phyloP scores from a whole-genome alignment of 2,888 invertebrate species.

The Tortricodes alternella region DNA sequence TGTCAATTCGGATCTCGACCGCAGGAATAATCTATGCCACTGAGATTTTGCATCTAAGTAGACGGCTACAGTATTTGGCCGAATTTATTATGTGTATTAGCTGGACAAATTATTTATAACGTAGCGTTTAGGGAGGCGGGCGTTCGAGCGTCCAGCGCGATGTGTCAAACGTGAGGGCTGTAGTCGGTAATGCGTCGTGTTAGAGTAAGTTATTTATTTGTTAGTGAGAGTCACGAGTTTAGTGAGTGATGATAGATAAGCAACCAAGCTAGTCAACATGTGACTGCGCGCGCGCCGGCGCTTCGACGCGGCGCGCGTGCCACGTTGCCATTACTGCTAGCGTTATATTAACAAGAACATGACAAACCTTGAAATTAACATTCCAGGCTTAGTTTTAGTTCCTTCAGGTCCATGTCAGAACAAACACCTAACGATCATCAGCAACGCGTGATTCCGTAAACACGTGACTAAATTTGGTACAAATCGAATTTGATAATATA shows the following conservation, averaged over 20 bases:
- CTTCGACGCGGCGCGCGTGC: conserved; percentile 50
- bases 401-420: conserved; percentile 45
- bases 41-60: conserved; percentile 53
- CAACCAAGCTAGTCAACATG: conserved; percentile 78
- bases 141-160: conserved; percentile 44
- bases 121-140: conserved; percentile 46
- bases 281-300: conserved; percentile 48
- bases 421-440: conserved; percentile 36
- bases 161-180: conserved; percentile 63
- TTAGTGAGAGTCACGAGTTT: conserved; percentile 70
- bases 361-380: conserved; percentile 51
- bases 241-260: conserved; percentile 65
- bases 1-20: conserved; percentile 51
- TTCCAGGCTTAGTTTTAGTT: conserved; percentile 49
- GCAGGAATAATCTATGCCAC: conserved; percentile 35
- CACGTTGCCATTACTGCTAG: conserved; percentile 73
- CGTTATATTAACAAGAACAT: conserved; percentile 52
- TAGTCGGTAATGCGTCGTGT: conserved; percentile 58
- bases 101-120: conserved; percentile 79
- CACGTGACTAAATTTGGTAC: conserved; percentile 67
- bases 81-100: conserved; percentile 64
- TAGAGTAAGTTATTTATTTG: conserved; percentile 78
- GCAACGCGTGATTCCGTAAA: conserved; percentile 27
- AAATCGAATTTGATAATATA: conserved; percentile 67
- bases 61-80: conserved; percentile 52